Base-by-base conservation (phyloP, 1,140 invertebrate species). In the Chrysomallon squamiferum region DNA sequence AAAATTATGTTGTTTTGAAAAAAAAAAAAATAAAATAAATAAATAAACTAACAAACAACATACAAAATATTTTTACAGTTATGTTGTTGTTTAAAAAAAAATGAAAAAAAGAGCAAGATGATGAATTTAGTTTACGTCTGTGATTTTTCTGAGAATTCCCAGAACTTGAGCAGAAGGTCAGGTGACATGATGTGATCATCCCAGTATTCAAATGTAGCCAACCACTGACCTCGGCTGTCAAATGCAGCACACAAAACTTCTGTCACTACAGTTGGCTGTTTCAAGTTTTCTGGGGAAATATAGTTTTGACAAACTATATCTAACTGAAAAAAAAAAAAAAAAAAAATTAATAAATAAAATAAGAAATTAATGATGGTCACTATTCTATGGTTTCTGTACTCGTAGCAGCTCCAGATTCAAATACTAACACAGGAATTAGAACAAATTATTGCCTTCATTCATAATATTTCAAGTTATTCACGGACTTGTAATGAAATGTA, bases 141-240 rank as follows among this genome's bases (percentile, higher is more conserved):
- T 47, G 88, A 85, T 7, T 87, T 82, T 2, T 80, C 69, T 68
- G 90, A 82, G 76, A 89, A 94, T 56, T 88, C 76, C 93, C 93
- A 95, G 82, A 94, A 94, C 78, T 95, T 95, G 0, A 95, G 81
- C 43, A 90, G 83, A 1, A 91, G 84, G 85, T 94, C 92, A 4
- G 87, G 84, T 33, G 77, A 83, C 2, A 88, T 88, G 64, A 88
- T 82, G 49, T 86, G 84, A 66, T 89, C 87, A 75, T 90, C 86
- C 71, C 91, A 88, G 52, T 88, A 86, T 84, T 95, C 93, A 6
- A 91, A 88, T 1, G 92, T 94, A 22, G 89, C 92, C 85, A 95
- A 85, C 93, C 93, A 95, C n/a, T 85, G 74, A 0, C 92, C 91
- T 81, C 88, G 83, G 47, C 87, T 84, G 79, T 89, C 90, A 57